Base-by-base conservation (phyloP, 2,113 vertebrate species). In the Corythaeola cristata region DNA sequence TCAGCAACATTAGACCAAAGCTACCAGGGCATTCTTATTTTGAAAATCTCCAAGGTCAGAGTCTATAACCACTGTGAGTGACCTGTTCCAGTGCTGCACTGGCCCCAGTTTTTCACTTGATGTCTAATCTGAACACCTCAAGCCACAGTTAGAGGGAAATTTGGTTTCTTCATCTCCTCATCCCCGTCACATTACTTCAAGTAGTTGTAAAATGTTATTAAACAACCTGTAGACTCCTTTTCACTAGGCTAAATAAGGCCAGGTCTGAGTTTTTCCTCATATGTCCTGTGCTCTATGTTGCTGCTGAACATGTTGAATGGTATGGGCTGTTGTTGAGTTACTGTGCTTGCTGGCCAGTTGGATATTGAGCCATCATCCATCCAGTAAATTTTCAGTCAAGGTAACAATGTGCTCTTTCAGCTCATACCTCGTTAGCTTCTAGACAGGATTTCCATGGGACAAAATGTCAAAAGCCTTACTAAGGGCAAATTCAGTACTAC, bases 311-410 rank as follows among this genome's bases (percentile, higher is more conserved):
- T 14, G 4, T 15, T 77, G 77, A 74, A n/a, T 44, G 33, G 74
- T 32, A 28, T 1, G 2, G 17, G 26, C 11, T 20, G 2, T n/a
- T 37, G 5, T 2, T 69, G 64, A 11, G 20, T 7, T 26, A 16
- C 27, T 71, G 39, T 44, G 22, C 28, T 82, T 77, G 50, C 35
- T 85, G 33, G 17, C 7, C 32, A 64, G 14, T 0, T 80, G 56
- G 27, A 47, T 26, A 45, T 18, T 77, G 53, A 53, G 49, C 13
- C 32, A 49, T 47, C 47, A 58, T n/a, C 41, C 30, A 39, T 35
- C 10, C 41, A 32, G 49, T 15, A 24, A 55, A 30, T 80, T 68
- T 84, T 59, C 27, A 60, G n/a, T 72, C 17, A 32, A 45, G 1
- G 2, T 41, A 24, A 66, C 44, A 60, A 72, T 19, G 15, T 56